These are phyloP conservation scores for Neodiprion virginianus DNA, from an alignment of 1,140 invertebrate species.

Conservation along the genomic window DNA sequence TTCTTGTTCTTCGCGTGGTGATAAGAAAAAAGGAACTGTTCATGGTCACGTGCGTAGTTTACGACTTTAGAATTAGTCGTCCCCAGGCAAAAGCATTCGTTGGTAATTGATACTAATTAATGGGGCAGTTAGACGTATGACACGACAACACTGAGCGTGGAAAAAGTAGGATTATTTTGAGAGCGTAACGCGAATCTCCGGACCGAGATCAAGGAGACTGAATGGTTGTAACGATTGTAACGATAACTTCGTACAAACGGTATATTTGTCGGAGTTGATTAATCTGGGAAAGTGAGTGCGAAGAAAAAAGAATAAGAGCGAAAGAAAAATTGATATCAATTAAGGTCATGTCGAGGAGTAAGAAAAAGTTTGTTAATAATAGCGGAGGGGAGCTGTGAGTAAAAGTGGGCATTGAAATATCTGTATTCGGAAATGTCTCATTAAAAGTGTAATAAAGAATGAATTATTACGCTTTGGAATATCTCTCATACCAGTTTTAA, in stretches of 20 bases:
- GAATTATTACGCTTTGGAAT: neutral
- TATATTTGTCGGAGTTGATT: neutral
- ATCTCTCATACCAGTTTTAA: neutral
- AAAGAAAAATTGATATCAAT: no score
- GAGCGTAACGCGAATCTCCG: neutral
- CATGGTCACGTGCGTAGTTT: no score
- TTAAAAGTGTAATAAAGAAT: neutral
- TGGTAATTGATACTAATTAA: neutral
- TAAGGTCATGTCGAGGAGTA: neutral
- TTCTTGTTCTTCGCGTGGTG: no score
- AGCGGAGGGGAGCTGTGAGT: neutral
- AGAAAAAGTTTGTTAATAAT: neutral
- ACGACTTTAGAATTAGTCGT: no score
- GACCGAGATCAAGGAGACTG: neutral
- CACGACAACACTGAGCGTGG: neutral
- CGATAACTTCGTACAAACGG: neutral
- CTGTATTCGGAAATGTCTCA: conserved; percentile 1
- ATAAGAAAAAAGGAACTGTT: no score
- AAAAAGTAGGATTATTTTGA: neutral
- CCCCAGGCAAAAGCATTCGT: neutral
- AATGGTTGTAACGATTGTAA: neutral
- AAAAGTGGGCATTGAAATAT: neutral
- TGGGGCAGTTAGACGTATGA: neutral
- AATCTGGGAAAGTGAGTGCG: neutral
- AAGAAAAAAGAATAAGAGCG: no score